Conservation (phyloP, 2,888 invertebrate species). For the Trachelus tabidus region DNA sequence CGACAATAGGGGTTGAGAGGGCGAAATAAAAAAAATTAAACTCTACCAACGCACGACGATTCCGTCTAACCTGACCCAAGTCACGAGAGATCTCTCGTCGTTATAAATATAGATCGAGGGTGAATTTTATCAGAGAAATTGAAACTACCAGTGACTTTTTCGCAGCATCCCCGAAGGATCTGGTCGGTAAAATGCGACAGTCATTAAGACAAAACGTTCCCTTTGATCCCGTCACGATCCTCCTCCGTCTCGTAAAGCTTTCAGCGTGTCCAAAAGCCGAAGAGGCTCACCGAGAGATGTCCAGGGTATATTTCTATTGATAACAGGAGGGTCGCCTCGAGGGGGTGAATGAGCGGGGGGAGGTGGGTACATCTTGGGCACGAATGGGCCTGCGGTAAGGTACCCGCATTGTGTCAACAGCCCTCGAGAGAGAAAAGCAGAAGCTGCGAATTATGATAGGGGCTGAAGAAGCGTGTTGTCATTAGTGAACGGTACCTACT, state of each 20-base stretch:
- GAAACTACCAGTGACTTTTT: neutral
- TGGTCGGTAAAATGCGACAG: constrained; percentile 20
- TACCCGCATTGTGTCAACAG: constrained; percentile 62
- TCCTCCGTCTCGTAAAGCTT: neutral
- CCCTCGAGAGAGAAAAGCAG: constrained; percentile 48
- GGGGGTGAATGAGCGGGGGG: too few relatives aligned
- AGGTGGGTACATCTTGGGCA: constrained; percentile 38
- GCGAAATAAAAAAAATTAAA: neutral
- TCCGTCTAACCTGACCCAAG: too few relatives aligned
- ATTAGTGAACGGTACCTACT: constrained; percentile 40
- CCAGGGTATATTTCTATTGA: constrained; percentile 38
- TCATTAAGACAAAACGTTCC: constrained; percentile 58
- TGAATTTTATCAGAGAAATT: neutral
- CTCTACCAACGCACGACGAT: neutral
- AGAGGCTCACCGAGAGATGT: constrained; percentile 10
- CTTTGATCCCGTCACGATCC: constrained; percentile 62
- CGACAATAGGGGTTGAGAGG: neutral
- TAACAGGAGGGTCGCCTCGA: constrained; percentile 33
- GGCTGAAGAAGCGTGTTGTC: constrained; percentile 54
- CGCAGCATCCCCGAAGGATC: neutral
- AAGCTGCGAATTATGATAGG: constrained; percentile 64
- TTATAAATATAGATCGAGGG: neutral
- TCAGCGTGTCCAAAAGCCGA: constrained; percentile 19
- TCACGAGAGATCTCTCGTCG: too few relatives aligned
- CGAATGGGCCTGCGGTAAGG: constrained; percentile 56